Percentiles rank a stretch among this genome's conserved stretches.
Evolutionary conservation across 2,113 vertebrate genomes (phyloP).

Genomic region (Grallaria varia): DNA sequence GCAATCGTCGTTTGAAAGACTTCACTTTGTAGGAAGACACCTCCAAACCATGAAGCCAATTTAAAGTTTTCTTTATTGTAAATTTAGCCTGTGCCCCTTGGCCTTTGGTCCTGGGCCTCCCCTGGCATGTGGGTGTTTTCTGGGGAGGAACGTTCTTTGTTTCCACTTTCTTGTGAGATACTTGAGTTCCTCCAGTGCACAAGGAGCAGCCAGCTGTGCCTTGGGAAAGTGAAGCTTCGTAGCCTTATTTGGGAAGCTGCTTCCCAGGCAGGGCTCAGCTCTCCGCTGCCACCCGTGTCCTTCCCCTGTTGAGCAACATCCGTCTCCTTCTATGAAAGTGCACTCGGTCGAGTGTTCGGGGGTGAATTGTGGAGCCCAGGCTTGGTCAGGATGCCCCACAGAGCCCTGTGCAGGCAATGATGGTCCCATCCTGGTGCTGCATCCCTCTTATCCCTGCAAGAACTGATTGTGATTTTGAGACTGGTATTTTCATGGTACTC

Average conservation of each 20-base stretch:
- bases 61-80: background rate
- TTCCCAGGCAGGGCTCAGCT: background rate
- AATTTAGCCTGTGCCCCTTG: background rate
- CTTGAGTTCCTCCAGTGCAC: background rate
- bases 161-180: background rate
- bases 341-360: fast-evolving
- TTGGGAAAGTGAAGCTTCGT: background rate
- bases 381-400: background rate
- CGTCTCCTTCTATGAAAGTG: background rate
- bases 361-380: background rate
- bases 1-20: background rate
- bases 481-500: background rate
- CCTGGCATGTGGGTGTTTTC: background rate
- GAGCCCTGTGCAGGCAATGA: fast-evolving
- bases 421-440: background rate
- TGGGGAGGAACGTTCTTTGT: background rate
- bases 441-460: background rate
- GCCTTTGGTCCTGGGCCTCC: background rate
- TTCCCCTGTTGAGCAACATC: background rate
- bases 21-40: background rate
- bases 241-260: constrained; percentile 49
- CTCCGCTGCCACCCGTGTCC: fast-evolving
- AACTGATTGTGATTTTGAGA: background rate
- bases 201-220: background rate
- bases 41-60: background rate